Evolutionary conservation across 2,113 vertebrate species (phyloP), one percentile per base, ranked within the genome.

Genomic region (Prietella phreatophila): DNA sequence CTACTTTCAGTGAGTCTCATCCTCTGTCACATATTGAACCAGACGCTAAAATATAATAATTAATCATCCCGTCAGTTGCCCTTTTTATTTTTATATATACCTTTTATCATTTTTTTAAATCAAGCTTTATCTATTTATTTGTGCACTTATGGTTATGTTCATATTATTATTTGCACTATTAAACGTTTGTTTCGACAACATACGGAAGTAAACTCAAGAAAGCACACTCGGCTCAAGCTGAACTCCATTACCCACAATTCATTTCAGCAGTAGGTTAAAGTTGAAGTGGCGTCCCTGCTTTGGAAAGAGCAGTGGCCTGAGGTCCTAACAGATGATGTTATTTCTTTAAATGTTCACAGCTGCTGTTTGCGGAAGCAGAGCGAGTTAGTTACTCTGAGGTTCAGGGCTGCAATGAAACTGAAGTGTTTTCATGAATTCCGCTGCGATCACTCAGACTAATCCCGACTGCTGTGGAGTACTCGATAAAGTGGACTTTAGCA

Each of bases 381-480:
- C 2, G 25, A 4, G 8, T 36, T 5, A 4, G 8, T 36, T 5
- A 19, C 15, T 27, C 58, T 27, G 13, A 39, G 2, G 58, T 83
- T 58, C 56, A n/a, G 5, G 65, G 8, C 11, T 13, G 19, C 15
- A 13, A 36, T 58, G 56, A 80, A 61, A 69, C 25, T 14, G 5
- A 71, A 4, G 10, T 0, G 53, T 6, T 86, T 90, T 61, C 8
- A 94, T 94, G 94, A 92, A 69, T 78, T 85, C 53, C 67, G 60
- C 78, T 4, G 85, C 82, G 11, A 84, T 88, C 15, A 76, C 9
- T 15, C 53, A 56, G 56, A 83, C 73, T 30, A 50, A 76, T 2
- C 85, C 71, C 30, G 95, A 96, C 87, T 96, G 95, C 90, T 96
- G 95, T 61, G 95, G 93, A 91, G 95, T 94, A 25, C 86, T 96